These are phyloP conservation scores for Catharus fuscescens DNA, from an alignment of 2,113 vertebrate species.

Conservation along the genomic window DNA sequence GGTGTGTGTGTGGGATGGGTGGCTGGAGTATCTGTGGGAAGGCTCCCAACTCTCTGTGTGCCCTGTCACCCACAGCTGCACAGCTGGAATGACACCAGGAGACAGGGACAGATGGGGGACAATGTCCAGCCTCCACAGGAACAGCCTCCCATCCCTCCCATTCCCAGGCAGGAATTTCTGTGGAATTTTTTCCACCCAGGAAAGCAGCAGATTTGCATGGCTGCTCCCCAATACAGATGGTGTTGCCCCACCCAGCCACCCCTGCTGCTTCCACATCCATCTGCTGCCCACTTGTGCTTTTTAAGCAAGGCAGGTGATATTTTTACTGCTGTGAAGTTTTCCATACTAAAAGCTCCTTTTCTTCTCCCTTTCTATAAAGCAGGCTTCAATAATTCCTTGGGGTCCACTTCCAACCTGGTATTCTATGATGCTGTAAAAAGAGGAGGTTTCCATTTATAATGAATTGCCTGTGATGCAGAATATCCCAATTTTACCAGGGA, in stretches of 20 bases:
- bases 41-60: background rate
- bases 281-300: background rate
- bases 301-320: background rate
- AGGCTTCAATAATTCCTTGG: background rate
- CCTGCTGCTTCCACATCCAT: background rate
- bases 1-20: background rate
- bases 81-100: background rate
- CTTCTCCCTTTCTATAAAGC: background rate
- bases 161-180: background rate
- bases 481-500: background rate
- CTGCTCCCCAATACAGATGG: background rate
- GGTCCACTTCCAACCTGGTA: background rate
- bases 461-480: background rate
- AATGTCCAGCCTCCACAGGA: background rate
- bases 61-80: background rate
- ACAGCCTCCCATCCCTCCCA: background rate
- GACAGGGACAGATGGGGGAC: background rate
- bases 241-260: background rate
- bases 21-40: background rate
- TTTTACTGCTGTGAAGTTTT: background rate
- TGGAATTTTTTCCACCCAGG: background rate
- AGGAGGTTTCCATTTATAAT: background rate
- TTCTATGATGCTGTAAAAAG: background rate
- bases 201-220: background rate
- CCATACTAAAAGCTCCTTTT: background rate